Conservation (phyloP, 2,113 vertebrate genomes). For the Podilymbus podiceps region DNA sequence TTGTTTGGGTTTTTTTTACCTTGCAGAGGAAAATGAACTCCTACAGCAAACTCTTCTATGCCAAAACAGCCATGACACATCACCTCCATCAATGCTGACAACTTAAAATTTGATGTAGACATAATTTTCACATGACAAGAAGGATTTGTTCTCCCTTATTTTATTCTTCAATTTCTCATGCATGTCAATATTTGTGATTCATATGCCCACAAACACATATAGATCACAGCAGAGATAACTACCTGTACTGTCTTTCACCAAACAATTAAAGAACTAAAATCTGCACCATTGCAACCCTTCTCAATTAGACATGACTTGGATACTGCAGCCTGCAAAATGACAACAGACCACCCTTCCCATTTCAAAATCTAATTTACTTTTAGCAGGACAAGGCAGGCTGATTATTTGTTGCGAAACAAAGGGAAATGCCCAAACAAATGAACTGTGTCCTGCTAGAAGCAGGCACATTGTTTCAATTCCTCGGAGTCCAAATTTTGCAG, state of each 20-base stretch:
- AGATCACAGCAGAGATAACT: background rate
- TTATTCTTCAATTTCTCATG: background rate
- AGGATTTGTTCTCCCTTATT: background rate
- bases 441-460: constrained; percentile 23
- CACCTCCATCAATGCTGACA: constrained; percentile 35
- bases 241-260: background rate
- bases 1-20: constrained; percentile 53
- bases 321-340: background rate
- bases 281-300: background rate
- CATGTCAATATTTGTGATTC: constrained; percentile 17
- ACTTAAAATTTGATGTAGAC: constrained; percentile 24
- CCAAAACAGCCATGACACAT: constrained; percentile 46
- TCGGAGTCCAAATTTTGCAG: background rate
- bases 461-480: constrained; percentile 12
- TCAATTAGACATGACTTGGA: background rate
- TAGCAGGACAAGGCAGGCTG: constrained; percentile 1
- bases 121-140: constrained; percentile 5
- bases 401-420: constrained; percentile 19
- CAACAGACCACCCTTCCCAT: background rate
- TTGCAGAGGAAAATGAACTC: constrained; percentile 64
- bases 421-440: background rate
- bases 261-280: background rate
- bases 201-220: background rate
- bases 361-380: constrained; percentile 37
- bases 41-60: constrained; percentile 28